Evolutionary conservation across 2,888 invertebrate genomes (phyloP).

Genomic region (Lagria hirta): DNA sequence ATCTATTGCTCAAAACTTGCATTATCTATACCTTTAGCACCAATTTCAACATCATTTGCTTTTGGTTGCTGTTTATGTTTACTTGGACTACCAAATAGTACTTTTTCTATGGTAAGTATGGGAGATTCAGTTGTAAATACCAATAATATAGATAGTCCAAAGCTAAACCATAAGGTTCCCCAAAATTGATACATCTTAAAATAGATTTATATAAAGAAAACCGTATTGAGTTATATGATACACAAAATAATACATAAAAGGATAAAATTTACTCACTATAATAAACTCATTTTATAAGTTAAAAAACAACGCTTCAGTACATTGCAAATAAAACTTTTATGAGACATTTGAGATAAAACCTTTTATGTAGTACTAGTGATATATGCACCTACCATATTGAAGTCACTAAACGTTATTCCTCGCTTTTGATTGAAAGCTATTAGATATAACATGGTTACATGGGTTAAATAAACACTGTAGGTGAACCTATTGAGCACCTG

Average conservation of each 20-base stretch:
- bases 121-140: constrained; percentile 54
- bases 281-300: no score
- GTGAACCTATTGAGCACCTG: constrained; percentile 56
- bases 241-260: no score
- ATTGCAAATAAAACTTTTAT: no score
- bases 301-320: no score
- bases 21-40: constrained; percentile 17
- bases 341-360: no score
- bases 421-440: constrained; percentile 30
- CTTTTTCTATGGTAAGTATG: constrained; percentile 52
- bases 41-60: constrained; percentile 11
- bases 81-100: constrained; percentile 24
- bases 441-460: constrained; percentile 46
- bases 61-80: background rate
- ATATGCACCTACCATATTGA: constrained; percentile 37
- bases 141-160: constrained; percentile 48
- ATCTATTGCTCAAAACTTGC: constrained; percentile 8
- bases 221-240: no score
- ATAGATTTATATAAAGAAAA: background rate
- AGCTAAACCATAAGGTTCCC: constrained; percentile 51
- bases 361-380: no score
- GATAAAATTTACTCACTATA: no score
- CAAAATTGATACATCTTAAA: constrained; percentile 50
- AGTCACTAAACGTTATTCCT: constrained; percentile 38
- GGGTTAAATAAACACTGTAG: constrained; percentile 56